Evolutionary conservation across 2,797 vertebrate genomes (phyloP), one percentile per base, ranked within the genome.

Genomic region (Percopsis omiscomaycus): DNA sequence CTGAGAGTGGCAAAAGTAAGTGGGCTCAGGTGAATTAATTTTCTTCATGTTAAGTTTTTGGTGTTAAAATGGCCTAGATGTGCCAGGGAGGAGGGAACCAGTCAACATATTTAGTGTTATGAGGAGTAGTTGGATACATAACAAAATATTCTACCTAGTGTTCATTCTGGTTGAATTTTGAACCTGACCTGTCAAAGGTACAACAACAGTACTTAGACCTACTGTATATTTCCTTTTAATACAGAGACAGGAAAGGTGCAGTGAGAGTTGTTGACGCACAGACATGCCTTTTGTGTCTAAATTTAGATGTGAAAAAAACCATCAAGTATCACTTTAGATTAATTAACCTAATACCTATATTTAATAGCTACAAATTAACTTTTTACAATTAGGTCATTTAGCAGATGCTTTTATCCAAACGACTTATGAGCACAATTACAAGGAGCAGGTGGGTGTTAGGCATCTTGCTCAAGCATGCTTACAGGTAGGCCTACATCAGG

Each of bases 101-200:
- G 75, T 86, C 75, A 84, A 65, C 49, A 62, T 28, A 57, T 57
- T 14, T 13, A 47, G 48, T 75, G 80, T 89, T 86, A 86, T 28
- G 13, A 64, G 63, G 42, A 58, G 54, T 37, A 61, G 55, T 66
- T 73, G 77, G 57, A 84, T 57, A 81, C 69, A 84, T 75, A 88
- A 73, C 77, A 81, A 61, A 85, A 37, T 30, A 32, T 69, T 90
- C 88, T 90, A 91, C 90, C 90, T 91, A 91, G 88, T 81, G 74
- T 69, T 89, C 87, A 86, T 66, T 83, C 72, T 84, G 74, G 87
- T 75, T 83, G 85, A 81, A 69, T 86, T 22, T 80, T 89, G 88
- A 91, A 91, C 79, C 89, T 91, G 81, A 91, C 90, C 90, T 91
- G 90, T 86, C 80, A 73, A 89, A 86, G 59, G 89, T 77, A 89